Base-by-base conservation (phyloP, 2,113 vertebrate genomes). In the Saimiri boliviensis region DNA sequence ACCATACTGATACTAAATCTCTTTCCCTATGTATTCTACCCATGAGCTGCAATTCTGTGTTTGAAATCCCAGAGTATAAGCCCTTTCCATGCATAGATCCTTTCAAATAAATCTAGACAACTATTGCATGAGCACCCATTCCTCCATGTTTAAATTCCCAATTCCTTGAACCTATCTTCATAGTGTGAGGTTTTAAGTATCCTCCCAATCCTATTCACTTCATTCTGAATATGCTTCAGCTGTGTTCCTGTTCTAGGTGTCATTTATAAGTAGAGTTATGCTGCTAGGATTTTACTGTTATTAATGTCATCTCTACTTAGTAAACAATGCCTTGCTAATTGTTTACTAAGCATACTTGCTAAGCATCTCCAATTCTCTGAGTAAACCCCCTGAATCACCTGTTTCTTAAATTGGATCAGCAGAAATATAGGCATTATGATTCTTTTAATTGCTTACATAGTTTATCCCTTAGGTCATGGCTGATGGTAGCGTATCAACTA, bases 381-480 rank as follows among this genome's bases (percentile, higher is more conserved):
- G 35, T 54, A 70, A 12, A 4, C 16, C 27, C 4, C 85, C 95
- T 58, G 71, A 4, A n/a, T 40, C 1, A 0, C 13, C 81, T 85
- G 45, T 83, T 88, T 95, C 77, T 96, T 93, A 97, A 54, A 40
- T 6, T 96, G 40, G 25, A 60, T 42, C 63, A 30, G 9, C 12
- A 89, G 17, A 86, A 84, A n/a, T 47, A 21, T 80, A 71, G 68
- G 58, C 49, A 93, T 66, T 92, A 3, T 54, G 56, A 83, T 35
- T 95, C 71, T 74, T 77, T 94, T 19, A 42, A 30, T 94, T 71
- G 40, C 16, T 94, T 30, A 37, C 77, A 16, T 63, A 0, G 95
- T 97, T 91, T 86, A 37, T 93, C 73, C 89, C 92, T 3, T 80
- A 99, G 99, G 99, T 99, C 91, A 98, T 99, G 98, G 98, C 98